These are phyloP conservation scores for Cardiocondyla obscurior DNA, from an alignment of 1,140 invertebrate species.

Conservation along the genomic window DNA sequence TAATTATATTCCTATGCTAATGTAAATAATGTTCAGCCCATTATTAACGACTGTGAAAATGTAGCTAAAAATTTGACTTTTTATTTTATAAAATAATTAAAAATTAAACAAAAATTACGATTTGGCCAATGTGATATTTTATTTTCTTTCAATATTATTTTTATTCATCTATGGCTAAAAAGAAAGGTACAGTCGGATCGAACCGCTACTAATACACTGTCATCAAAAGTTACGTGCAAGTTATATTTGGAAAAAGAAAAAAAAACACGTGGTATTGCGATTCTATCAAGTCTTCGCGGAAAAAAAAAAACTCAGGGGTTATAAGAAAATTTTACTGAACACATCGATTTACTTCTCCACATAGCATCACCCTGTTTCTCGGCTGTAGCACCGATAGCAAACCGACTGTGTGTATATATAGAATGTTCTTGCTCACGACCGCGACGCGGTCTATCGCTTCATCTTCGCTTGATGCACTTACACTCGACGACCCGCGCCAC, in stretches of 20 bases:
- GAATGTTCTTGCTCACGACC: neutral
- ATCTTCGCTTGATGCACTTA: constrained; percentile 14
- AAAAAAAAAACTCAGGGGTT: neutral
- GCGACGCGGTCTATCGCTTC: constrained; percentile 35
- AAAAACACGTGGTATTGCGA: neutral
- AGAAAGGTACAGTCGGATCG: neutral
- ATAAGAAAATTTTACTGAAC: neutral
- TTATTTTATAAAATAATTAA: neutral
- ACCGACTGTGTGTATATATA: neutral
- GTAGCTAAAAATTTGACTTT: neutral
- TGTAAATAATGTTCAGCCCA: neutral
- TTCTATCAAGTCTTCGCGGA: neutral
- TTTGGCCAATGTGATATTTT: too few species aligned
- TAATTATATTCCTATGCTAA: neutral
- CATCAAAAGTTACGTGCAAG: neutral
- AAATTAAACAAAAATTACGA: neutral
- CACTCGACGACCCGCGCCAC: constrained; percentile 14
- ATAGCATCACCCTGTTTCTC: neutral
- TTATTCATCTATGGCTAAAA: neutral
- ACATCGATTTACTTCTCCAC: neutral
- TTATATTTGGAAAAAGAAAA: neutral
- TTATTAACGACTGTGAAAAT: neutral
- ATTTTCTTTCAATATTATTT: neutral
- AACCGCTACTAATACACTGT: neutral
- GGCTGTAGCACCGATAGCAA: neutral